phyloP scores from a whole-genome alignment of 1,140 invertebrate species.

The Drosophila tropicalis region DNA sequence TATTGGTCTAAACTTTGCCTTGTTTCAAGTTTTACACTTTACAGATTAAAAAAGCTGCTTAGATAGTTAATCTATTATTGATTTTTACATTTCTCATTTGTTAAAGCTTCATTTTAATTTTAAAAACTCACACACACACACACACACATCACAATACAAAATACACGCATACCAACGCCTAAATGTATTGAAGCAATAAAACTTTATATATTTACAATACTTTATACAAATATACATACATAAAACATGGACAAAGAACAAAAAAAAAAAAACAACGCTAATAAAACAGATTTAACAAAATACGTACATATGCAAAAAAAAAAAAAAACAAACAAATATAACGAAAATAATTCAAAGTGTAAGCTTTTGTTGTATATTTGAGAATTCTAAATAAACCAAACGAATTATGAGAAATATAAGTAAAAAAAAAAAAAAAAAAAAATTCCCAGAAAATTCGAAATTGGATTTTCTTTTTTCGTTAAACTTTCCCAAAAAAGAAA shows the following conservation, averaged over 20 bases:
- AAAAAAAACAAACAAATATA: slow-evolving; percentile 32
- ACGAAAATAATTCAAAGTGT: slow-evolving; percentile 59
- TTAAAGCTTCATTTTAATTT: not conserved
- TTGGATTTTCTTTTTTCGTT: slow-evolving; percentile 9
- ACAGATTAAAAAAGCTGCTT: too few species aligned
- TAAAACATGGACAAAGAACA: slow-evolving; percentile 29
- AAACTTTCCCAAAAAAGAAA: not conserved
- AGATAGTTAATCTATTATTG: too few species aligned
- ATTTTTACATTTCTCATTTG: not conserved
- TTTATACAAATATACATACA: slow-evolving; percentile 78
- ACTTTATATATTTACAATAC: slow-evolving; percentile 73
- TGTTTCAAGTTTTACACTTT: too few species aligned
- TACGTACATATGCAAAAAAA: slow-evolving; percentile 40
- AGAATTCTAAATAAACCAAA: slow-evolving; percentile 73
- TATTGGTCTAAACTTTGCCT: too few species aligned
- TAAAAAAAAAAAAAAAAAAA: slow-evolving; percentile 7
- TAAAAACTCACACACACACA: slow-evolving; percentile 35
- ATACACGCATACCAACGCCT: slow-evolving; percentile 45
- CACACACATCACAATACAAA: slow-evolving; percentile 9
- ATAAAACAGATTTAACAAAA: slow-evolving; percentile 51
- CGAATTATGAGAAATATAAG: slow-evolving; percentile 29
- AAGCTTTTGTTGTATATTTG: slow-evolving; percentile 79
- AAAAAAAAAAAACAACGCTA: slow-evolving; percentile 29
- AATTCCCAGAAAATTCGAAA: not conserved
- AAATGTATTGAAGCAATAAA: slow-evolving; percentile 62